phyloP scores from a whole-genome alignment of 2,797 vertebrate genomes.

The Tauraco hartlaubi region DNA sequence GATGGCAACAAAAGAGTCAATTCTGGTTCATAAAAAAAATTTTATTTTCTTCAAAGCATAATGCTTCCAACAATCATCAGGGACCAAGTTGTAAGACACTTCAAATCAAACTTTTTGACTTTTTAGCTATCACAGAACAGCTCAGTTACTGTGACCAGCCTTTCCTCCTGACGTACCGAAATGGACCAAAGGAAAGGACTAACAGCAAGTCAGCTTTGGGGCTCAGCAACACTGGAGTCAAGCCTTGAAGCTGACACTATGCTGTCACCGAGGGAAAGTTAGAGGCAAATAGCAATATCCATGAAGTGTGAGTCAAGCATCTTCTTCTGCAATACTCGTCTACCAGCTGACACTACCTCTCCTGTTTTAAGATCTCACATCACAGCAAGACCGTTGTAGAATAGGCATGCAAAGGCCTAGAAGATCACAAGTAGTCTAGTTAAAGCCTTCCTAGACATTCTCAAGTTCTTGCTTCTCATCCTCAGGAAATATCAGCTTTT shows the following conservation, averaged over 20 bases:
- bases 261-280: not conserved
- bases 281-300: not conserved
- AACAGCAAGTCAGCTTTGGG: not conserved
- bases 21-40: fast-evolving
- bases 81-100: not conserved
- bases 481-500: not conserved
- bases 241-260: not conserved
- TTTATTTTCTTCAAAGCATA: not conserved
- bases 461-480: not conserved
- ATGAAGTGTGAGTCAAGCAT: not conserved
- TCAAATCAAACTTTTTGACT: not conserved
- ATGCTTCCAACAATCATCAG: not conserved
- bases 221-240: not conserved
- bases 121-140: not conserved
- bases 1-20: not conserved
- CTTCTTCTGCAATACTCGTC: not conserved
- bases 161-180: not conserved
- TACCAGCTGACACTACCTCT: not conserved
- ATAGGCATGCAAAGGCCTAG: not conserved
- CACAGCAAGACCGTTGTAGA: not conserved
- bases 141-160: not conserved
- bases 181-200: not conserved
- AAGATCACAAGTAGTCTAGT: not conserved
- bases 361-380: not conserved
- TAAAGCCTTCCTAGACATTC: not conserved